These are phyloP conservation scores for Heliconius ismenius DNA, from an alignment of 2,888 invertebrate species.

Conservation along the genomic window DNA sequence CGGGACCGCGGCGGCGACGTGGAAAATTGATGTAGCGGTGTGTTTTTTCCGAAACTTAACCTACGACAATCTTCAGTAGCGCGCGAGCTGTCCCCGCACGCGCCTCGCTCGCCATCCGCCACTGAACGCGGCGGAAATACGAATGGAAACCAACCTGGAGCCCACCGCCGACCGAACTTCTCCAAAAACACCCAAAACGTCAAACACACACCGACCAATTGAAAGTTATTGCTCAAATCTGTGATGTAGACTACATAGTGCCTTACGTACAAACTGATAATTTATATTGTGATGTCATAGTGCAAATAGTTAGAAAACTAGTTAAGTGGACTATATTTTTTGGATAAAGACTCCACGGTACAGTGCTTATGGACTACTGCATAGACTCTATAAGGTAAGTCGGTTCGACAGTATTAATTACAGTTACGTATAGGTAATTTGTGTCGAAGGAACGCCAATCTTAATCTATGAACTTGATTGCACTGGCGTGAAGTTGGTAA, in stretches of 20 bases:
- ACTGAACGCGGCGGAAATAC: slow-evolving; percentile 66
- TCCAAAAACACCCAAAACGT: slow-evolving; percentile 52
- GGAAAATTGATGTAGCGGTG: slow-evolving; percentile 77
- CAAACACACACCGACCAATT: slow-evolving; percentile 63
- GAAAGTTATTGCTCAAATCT: slow-evolving; percentile 76
- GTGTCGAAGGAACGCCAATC: slow-evolving; percentile 69
- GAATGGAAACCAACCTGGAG: slow-evolving; percentile 62
- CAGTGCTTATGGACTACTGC: slow-evolving; percentile 69
- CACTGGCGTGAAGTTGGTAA: slow-evolving; percentile 62
- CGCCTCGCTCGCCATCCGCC: slow-evolving; percentile 61
- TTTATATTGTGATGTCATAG: slow-evolving; percentile 72
- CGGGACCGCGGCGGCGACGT: slow-evolving; percentile 62
- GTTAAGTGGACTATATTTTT: slow-evolving; percentile 62
- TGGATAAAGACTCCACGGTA: slow-evolving; percentile 39
- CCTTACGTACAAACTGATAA: slow-evolving; percentile 71
- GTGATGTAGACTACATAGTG: slow-evolving; percentile 73
- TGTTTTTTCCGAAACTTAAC: slow-evolving; percentile 76
- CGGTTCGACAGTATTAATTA: slow-evolving; percentile 47
- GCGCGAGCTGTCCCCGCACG: slow-evolving; percentile 75
- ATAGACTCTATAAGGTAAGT: slow-evolving; percentile 63
- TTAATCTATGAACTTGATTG: slow-evolving; percentile 81
- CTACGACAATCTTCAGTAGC: slow-evolving; percentile 80
- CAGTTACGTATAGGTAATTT: slow-evolving; percentile 49
- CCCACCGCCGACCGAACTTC: slow-evolving; percentile 58
- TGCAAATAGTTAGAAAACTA: slow-evolving; percentile 71